phyloP scores from a whole-genome alignment of 2,113 vertebrate species.

The Seriola rivoliana region DNA sequence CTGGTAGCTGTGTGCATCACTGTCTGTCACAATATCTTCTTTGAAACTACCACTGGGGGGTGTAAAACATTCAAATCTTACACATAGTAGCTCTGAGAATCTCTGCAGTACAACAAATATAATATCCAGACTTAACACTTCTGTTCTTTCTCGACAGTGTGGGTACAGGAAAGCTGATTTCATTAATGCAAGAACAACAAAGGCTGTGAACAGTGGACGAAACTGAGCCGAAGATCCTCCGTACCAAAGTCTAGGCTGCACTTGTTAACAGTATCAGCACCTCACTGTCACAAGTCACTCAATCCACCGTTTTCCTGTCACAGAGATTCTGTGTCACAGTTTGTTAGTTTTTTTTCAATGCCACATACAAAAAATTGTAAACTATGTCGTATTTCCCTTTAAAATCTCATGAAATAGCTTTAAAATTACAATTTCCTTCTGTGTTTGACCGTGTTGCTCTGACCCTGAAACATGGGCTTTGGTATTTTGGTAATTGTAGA shows the following conservation, averaged over 20 bases:
- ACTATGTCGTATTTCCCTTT: background rate
- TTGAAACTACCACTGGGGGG: background rate
- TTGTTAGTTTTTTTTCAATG: background rate
- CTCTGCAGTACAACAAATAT: background rate
- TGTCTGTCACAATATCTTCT: background rate
- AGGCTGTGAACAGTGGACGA: constrained; percentile 86
- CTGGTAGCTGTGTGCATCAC: no score
- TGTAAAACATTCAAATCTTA: background rate
- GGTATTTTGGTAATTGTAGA: background rate
- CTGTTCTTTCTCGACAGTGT: constrained; percentile 79
- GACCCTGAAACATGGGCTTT: background rate
- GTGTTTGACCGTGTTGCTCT: background rate
- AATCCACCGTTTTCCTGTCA: background rate
- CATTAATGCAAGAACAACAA: constrained; percentile 88
- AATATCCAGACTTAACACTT: background rate
- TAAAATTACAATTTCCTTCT: background rate
- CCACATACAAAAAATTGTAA: background rate
- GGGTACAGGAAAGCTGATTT: constrained; percentile 92
- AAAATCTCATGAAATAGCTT: background rate
- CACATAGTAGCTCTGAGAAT: background rate
- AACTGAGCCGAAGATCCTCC: constrained; percentile 61
- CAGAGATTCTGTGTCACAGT: background rate
- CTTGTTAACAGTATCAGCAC: background rate
- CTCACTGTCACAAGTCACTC: background rate
- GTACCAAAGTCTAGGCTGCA: background rate